A percentile compares a stretch with the other conserved stretches of the same genome.
Evolutionary conservation across 2,797 vertebrate species (phyloP).

Genomic region (Mallotus villosus): DNA sequence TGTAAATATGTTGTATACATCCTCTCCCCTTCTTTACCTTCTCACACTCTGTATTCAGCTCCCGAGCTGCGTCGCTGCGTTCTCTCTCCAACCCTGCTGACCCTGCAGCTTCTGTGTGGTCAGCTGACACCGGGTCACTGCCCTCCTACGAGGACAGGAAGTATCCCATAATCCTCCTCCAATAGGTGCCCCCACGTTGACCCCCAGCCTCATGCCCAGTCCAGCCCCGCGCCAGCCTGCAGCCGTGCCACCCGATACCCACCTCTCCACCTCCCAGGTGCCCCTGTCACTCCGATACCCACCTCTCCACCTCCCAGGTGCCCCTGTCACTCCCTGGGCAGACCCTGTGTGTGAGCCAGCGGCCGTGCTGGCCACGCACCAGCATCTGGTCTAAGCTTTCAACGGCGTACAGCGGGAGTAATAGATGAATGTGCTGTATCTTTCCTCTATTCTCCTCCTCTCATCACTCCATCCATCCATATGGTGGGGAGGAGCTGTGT

Average conservation of each 20-base stretch:
- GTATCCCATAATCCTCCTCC: background rate
- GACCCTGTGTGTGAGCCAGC: background rate
- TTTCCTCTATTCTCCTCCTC: background rate
- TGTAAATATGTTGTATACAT: background rate
- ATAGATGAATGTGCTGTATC: background rate
- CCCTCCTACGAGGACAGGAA: background rate
- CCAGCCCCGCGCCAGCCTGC: background rate
- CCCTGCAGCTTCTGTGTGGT: background rate
- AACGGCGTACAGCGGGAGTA: too few relatives aligned
- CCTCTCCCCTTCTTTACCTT: background rate
- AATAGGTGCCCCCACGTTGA: background rate
- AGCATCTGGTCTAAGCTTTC: too few relatives aligned
- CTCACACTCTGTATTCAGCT: constrained; percentile 3
- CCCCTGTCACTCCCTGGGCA: constrained; percentile 12
- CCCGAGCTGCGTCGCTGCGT: constrained; percentile 8
- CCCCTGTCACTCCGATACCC: constrained; percentile 19
- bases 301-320: constrained; percentile 11
- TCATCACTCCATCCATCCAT: constrained; percentile 4
- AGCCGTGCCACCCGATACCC: constrained; percentile 12
- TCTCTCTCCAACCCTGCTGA: background rate
- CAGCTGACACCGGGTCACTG: background rate
- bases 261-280: constrained; percentile 11
- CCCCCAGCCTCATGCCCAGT: background rate
- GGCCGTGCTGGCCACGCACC: too few relatives aligned
- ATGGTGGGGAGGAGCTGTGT: constrained; percentile 8